Evolutionary conservation across 2,888 invertebrate species (phyloP), one percentile per base, ranked within the genome.

Genomic region (Nipponacmea schrenckii): DNA sequence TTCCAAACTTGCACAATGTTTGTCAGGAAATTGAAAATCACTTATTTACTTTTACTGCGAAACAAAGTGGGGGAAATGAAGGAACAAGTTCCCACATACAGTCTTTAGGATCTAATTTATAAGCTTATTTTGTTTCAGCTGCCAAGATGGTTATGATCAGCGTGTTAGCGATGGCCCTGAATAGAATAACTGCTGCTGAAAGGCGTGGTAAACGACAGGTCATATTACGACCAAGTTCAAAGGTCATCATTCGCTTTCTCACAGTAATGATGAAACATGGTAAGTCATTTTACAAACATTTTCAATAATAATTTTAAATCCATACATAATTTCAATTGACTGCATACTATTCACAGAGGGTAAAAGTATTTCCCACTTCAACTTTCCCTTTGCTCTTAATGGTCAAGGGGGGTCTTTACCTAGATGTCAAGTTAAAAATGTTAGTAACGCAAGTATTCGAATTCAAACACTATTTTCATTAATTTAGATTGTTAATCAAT

Each of bases 251-350:
- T 88, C 96, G 97, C 91, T 99, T 99, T 90, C 92, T 99, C 84
- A 97, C 97, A 83, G 99, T 99, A 85, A 99, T 99, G 99, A 99
- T 99, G 98, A 98, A 97, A 91, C 98, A 99, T 92, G 99, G 98
- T 93, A 88, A 90, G 90, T 67, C 48, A 44, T 20, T 62, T 8
- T 44, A 8, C 8, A 39, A 39, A 5, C 39, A 5, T 2, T 8
- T 10, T 39, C 8, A 39, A 8, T 1, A 39, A 39, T 39, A 2
- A 8, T 39, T n/a, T n/a, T n/a, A n/a, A n/a, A n/a, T n/a, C n/a
- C n/a, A n/a, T n/a, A n/a, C n/a, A n/a, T n/a, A n/a, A n/a, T n/a
- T n/a, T n/a, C n/a, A n/a, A n/a, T 20, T 15, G 17, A 7, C 8
- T 64, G 20, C 24, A n/a, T 62, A 45, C 3, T 15, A 66, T 44